Base-by-base conservation (phyloP, 2,888 invertebrate genomes). In the Drosophila diplacantha region DNA sequence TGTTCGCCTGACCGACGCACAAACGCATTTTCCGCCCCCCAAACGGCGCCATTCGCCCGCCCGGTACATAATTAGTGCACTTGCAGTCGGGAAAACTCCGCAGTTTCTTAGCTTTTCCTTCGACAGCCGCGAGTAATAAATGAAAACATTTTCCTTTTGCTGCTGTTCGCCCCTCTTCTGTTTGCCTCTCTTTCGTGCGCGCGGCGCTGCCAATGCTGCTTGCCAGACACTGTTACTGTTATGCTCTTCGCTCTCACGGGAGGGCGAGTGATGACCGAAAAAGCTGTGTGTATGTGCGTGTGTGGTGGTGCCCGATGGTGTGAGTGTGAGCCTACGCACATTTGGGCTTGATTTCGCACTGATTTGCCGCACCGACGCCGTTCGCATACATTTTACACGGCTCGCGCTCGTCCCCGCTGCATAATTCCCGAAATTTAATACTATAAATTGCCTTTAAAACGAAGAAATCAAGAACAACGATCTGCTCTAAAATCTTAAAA, bases 71-170 rank as follows among this genome's bases (percentile, higher is more conserved):
- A 80, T 81, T 75, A 72, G 67, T 59, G 29, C 52, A 47, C 49
- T 65, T 62, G 65, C 67, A 68, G 32, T 60, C 46, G 59, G 50
- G 54, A 51, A 46, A 46, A 46, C 44, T 20, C 44, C 29, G 31
- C 44, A 46, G 29, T 46, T 31, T 14, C 67, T 73, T 46, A 62
- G 62, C 49, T 74, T 81, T 78, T 79, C 63, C 63, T 62, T 62
- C 65, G 59, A 64, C 63, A 26, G 62, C 69, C 63, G 67, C 60
- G 59, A 57, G 65, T 64, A 74, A 73, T 73, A 81, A 84, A 83
- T 81, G 84, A 83, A 85, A 85, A 81, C 81, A 85, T 71, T 79
- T 81, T 84, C 75, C 77, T 71, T 79, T 69, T 58, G 74, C 74
- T 71, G 74, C 75, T 81, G 71, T 70, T 79, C 75, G 72, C 75